phyloP scores from a whole-genome alignment of 2,797 vertebrate genomes.

The Syncerus caffer region DNA sequence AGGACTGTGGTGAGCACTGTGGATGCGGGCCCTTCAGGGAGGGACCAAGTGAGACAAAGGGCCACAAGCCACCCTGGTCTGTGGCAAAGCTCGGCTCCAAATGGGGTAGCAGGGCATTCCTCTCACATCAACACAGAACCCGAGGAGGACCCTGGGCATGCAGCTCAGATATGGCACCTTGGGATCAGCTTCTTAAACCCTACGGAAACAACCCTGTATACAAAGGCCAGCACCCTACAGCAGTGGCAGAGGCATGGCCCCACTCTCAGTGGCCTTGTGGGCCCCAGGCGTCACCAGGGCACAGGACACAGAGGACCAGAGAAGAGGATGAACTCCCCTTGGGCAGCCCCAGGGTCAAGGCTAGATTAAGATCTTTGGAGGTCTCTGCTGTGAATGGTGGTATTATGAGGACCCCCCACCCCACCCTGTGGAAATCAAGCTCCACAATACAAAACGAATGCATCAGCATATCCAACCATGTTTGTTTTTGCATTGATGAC shows the following conservation, averaged over 20 bases:
- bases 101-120: background rate
- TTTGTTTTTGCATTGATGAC: background rate
- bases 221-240: background rate
- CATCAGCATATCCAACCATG: too few species aligned
- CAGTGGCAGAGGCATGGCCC: background rate
- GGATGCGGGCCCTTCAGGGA: background rate
- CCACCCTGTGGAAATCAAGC: background rate
- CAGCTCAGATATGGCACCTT: background rate
- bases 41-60: background rate
- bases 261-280: background rate
- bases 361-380: background rate
- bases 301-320: background rate
- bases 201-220: background rate
- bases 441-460: fast-evolving
- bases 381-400: background rate
- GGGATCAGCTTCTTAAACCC: background rate
- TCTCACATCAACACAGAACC: background rate
- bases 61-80: background rate
- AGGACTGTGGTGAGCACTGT: background rate
- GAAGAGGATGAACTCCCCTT: background rate
- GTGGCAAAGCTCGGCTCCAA: background rate
- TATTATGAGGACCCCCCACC: background rate
- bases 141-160: background rate
- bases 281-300: background rate
- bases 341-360: background rate